These are phyloP conservation scores for Trachymyrmex septentrionalis DNA, from an alignment of 1,140 invertebrate species.

Conservation along the genomic window DNA sequence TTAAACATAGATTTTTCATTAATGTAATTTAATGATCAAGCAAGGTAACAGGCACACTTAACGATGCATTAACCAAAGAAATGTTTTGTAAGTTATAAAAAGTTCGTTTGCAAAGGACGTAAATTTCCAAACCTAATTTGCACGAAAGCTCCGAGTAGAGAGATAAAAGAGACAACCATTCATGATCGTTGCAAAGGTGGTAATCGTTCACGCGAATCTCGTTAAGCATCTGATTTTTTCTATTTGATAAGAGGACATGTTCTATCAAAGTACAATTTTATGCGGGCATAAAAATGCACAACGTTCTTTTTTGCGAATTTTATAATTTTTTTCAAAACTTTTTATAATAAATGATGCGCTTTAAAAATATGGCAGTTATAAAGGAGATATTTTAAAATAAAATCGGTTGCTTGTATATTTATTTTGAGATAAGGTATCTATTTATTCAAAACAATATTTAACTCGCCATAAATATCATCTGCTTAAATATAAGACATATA, in stretches of 20 bases:
- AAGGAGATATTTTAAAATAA: conserved; percentile 56
- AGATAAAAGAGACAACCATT: conserved; percentile 9
- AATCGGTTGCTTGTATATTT: conserved; percentile 43
- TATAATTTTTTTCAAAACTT: background rate
- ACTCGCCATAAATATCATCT: background rate
- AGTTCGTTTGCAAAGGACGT: conserved; percentile 15
- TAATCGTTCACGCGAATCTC: conserved; percentile 24
- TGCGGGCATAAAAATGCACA: background rate
- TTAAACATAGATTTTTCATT: conserved; percentile 6
- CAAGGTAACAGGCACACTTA: background rate
- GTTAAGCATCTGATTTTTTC: conserved; percentile 12
- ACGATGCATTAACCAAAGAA: background rate
- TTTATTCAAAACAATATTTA: conserved; percentile 18
- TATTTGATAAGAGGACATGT: background rate
- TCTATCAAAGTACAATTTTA: background rate
- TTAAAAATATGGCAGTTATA: background rate
- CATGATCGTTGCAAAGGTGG: background rate
- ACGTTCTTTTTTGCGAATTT: background rate
- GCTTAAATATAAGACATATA: background rate
- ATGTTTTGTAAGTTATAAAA: conserved; percentile 26
- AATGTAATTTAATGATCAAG: conserved; percentile 9
- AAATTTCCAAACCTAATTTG: conserved; percentile 32
- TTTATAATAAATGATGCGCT: background rate
- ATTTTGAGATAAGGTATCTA: background rate
- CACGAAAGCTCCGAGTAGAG: background rate